A percentile compares a stretch with the other conserved stretches of the same genome.
Conservation (phyloP, 2,797 vertebrate genomes). For the Sebastes trivittatus region DNA sequence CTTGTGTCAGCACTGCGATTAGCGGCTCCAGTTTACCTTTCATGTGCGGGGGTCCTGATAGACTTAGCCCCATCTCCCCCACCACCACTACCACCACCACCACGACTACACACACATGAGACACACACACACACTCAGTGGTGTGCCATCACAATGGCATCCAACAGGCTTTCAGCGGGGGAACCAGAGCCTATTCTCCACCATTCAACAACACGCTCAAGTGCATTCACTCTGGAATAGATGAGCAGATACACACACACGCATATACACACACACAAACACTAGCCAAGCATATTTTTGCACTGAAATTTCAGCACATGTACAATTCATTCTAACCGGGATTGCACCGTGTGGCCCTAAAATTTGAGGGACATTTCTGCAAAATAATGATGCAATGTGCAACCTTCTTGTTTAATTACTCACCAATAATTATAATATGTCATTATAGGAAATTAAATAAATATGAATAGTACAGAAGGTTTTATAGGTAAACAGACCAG, state of each 20-base stretch:
- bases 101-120: constrained; percentile 52
- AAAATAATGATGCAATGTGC: neutral
- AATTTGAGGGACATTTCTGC: neutral
- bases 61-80: constrained; percentile 61
- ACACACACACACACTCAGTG: constrained; percentile 71
- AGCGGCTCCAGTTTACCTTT: constrained; percentile 78
- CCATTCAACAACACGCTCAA: constrained; percentile 71
- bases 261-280: constrained; percentile 9
- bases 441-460: neutral
- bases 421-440: neutral
- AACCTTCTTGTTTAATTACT: neutral
- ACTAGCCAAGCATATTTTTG: constrained; percentile 19
- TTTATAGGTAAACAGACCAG: neutral
- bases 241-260: constrained; percentile 48
- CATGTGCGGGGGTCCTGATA: constrained; percentile 77
- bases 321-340: neutral
- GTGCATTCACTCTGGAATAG: constrained; percentile 63
- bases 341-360: neutral
- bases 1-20: constrained; percentile 76
- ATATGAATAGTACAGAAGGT: neutral
- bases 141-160: constrained; percentile 77
- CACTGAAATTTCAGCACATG: constrained; percentile 12
- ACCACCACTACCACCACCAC: constrained; percentile 12
- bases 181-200: constrained; percentile 68
- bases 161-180: constrained; percentile 75